Conservation (phyloP, 2,113 vertebrate species). For the Propithecus coquereli region DNA sequence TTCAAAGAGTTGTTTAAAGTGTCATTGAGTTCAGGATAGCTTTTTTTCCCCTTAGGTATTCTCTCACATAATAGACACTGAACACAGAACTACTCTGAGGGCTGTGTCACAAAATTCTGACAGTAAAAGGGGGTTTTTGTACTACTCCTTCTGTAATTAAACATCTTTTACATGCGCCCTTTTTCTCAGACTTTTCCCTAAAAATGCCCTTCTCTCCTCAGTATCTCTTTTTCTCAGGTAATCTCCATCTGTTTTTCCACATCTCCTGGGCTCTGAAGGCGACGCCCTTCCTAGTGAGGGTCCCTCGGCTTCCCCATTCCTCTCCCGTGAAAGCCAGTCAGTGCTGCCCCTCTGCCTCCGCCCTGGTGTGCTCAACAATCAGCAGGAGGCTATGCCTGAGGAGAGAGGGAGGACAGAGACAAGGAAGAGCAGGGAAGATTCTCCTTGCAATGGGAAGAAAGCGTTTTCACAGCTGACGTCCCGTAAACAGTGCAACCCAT, state of each 20-base stretch:
- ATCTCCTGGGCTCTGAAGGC: neutral
- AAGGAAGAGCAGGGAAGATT: neutral
- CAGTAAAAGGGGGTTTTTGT: neutral
- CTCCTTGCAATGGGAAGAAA: neutral
- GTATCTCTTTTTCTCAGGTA: neutral
- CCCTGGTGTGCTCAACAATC: neutral
- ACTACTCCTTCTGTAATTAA: neutral
- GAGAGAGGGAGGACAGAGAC: neutral
- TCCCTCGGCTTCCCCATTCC: neutral
- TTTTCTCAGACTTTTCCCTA: neutral
- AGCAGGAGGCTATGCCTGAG: too few relatives aligned
- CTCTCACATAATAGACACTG: neutral
- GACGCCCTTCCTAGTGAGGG: rapidly evolving
- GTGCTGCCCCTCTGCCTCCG: rapidly evolving
- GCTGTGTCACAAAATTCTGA: neutral
- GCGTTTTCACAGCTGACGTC: rapidly evolving
- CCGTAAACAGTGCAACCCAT: neutral
- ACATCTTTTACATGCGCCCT: neutral
- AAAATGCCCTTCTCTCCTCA: neutral
- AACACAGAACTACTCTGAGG: rapidly evolving
- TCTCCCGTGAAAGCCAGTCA: rapidly evolving
- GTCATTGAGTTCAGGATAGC: neutral
- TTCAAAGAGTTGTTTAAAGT: neutral
- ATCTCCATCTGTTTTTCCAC: neutral
- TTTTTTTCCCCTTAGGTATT: neutral